Evolutionary conservation across 2,113 vertebrate genomes (phyloP), one percentile per base, ranked within the genome.

Genomic region (Etheostoma cragini): DNA sequence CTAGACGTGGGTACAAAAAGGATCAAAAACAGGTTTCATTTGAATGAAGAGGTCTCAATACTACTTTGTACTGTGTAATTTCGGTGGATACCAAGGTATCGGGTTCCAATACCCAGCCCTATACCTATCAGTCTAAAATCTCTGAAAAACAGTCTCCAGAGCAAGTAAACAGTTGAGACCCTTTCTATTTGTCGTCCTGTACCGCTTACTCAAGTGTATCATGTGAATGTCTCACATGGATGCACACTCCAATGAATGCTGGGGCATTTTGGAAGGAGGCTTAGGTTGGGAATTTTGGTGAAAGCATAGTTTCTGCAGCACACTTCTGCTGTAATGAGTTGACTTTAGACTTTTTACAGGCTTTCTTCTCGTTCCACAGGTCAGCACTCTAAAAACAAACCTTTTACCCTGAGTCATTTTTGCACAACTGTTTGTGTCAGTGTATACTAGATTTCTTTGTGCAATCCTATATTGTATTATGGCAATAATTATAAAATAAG

Each of bases 341-440:
- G 73, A 85, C 86, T 81, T 81, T 67, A 75, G 87, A 68, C 42
- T 81, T 78, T 88, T 52, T 33, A 42, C 65, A 42, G 53, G 24
- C 73, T 56, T 11, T 53, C 42, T 33, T 42, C 35, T 73, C 46
- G 17, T 75, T 81, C 62, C 69, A n/a, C 64, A 33, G 57, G 57
- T 46, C 61, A 24, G 72, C 75, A 42, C 33, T 63, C 76, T 38
- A 71, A 63, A 77, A 74, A 7, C 47, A 8, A 64, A 73, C 68
- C 46, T 53, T 24, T 81, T 68, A 26, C 45, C 46, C 74, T 6
- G 45, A 67, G 75, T 14, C 0, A 5, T 47, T 72, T 76, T 46
- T 76, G 69, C 75, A 56, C 21, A 13, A 52, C 72, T 30, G 38
- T 26, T n/a, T 24, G 58, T 75, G 50, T 26, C 53, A 38, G 33